These are phyloP conservation scores for Hydrotaea cyrtoneurina DNA, from an alignment of 2,888 invertebrate species.

Conservation along the genomic window DNA sequence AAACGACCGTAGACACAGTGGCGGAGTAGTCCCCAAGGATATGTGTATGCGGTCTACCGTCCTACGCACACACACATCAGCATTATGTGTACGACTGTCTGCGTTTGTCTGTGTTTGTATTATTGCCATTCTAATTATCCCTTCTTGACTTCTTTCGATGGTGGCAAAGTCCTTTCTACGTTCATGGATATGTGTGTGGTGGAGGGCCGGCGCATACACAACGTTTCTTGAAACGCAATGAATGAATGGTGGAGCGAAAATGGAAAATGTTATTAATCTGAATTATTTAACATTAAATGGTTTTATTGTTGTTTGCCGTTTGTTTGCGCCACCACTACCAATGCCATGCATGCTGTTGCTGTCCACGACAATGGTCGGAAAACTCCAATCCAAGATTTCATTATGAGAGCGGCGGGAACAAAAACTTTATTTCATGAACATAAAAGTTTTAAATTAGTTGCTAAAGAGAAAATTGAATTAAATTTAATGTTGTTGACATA, in stretches of 20 bases:
- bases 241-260: constrained; percentile 37
- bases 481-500: constrained; percentile 51
- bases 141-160: constrained; percentile 53
- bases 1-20: not conserved
- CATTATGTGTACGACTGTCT: constrained; percentile 38
- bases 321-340: not conserved
- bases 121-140: constrained; percentile 66
- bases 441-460: constrained; percentile 63
- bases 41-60: constrained; percentile 32
- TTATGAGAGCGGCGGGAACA: not conserved
- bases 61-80: constrained; percentile 40
- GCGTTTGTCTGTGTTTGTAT: not conserved
- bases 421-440: not conserved
- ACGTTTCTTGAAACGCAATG: constrained; percentile 5
- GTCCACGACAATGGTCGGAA: not conserved
- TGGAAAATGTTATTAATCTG: constrained; percentile 69
- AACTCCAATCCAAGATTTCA: not conserved
- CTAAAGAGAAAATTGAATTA: constrained; percentile 63
- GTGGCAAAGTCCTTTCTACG: not conserved
- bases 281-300: constrained; percentile 70
- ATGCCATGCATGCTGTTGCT: not conserved
- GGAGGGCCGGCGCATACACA: not conserved
- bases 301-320: constrained; percentile 61
- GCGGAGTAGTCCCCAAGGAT: constrained; percentile 59
- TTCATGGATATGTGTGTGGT: not conserved